Base-by-base conservation (phyloP, 2,113 vertebrate species). In the Anseranas semipalmata region DNA sequence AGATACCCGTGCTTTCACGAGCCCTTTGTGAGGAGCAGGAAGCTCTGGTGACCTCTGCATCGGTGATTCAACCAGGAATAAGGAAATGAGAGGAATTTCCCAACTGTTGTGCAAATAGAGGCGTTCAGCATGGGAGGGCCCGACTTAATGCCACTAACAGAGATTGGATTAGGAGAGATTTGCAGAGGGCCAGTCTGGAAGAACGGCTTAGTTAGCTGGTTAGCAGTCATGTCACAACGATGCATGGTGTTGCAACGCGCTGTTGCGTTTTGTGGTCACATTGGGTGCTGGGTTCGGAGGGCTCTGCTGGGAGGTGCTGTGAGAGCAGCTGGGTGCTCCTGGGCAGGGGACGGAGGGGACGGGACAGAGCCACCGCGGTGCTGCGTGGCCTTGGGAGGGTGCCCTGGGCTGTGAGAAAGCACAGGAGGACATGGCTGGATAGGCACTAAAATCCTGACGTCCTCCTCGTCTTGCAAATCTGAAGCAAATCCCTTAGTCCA, bases 131-230 rank as follows among this genome's bases (percentile, higher is more conserved):
- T 0, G 15, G 90, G 79, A 96, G 85, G 90, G 93, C 93, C 85
- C 71, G 12, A 3, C 59, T 53, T 86, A 95, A 93, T 52, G 87
- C 92, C 90, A 56, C 4, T 33, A 79, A 77, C 37, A 46, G 46
- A 52, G 90, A 92, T 93, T 77, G 93, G 95, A 96, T 96, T 95
- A 96, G 95, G 90, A 80, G 10, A 79, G 95, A 96, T 96, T 96
- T 97, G 82, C 83, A 59, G 52, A 75, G 72, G 79, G 92, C 43
- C 56, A 11, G 79, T 30, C 90, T 81, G 92, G 83, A 81, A 48
- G 90, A 89, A 92, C 12, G 0, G 92, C 96, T 96, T 84, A n/a
- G 63, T 85, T 25, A 19, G 88, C 56, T 71, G 88, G 68, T 32
- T 0, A 80, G 85, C 71, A 82, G 91, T 70, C 4, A 1, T 93